A percentile compares a stretch with the other conserved stretches of the same genome.
Evolutionary conservation across 2,888 invertebrate species (phyloP).

Genomic region (Ectobius pallidus): DNA sequence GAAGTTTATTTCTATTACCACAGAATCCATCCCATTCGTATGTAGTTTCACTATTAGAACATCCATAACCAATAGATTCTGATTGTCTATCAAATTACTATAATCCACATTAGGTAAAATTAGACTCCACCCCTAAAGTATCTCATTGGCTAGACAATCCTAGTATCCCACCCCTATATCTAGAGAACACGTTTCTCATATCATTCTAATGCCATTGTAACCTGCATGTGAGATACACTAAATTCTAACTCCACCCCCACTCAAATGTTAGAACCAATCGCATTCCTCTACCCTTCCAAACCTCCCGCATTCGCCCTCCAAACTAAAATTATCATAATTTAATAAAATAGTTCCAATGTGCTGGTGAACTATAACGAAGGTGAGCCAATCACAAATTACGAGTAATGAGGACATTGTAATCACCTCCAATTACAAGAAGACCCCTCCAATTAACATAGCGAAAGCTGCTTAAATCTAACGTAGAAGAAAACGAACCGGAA

Average conservation of each 20-base stretch:
- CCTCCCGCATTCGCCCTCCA: constrained; percentile 5
- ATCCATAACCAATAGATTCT: neutral
- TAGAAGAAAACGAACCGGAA: neutral
- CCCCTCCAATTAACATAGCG: constrained; percentile 1
- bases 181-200: neutral
- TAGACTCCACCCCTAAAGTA: constrained; percentile 4
- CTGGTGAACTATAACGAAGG: neutral
- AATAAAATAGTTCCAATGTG: constrained; percentile 3
- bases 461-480: neutral
- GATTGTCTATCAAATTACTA: constrained; percentile 13
- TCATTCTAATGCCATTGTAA: constrained; percentile 11
- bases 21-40: neutral
- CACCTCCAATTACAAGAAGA: neutral
- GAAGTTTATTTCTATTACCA: neutral
- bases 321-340: constrained; percentile 23
- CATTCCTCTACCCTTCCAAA: neutral
- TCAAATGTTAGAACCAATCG: constrained; percentile 8
- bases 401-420: constrained; percentile 1
- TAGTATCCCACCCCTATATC: constrained; percentile 13
- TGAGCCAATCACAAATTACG: neutral
- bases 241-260: constrained; percentile 19
- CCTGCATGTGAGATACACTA: neutral
- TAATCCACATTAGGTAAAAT: constrained; percentile 1
- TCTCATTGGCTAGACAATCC: constrained; percentile 19
- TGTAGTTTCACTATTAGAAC: neutral